Evolutionary conservation across 2,797 vertebrate species (phyloP), one percentile per base, ranked within the genome.

Genomic region (Danio albolineatus): DNA sequence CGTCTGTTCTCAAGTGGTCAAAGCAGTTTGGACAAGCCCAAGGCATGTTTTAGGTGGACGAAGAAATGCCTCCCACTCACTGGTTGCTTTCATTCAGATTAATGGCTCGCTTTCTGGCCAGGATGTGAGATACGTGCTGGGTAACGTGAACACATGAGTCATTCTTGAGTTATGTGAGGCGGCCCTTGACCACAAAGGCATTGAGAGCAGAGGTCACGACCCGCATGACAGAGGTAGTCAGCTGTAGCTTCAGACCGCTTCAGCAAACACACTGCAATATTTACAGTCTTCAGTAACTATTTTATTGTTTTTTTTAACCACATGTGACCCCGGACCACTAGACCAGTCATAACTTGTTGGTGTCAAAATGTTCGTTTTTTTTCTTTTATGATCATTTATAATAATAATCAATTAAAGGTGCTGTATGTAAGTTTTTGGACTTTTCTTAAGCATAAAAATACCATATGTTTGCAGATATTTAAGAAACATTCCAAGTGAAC

Each of bases 71-170:
- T 48, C 5, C 39, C 44, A 28, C 13, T 71, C 17, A 76, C 14
- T 14, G 14, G 16, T 44, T 17, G 17, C 56, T 10, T 46, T 60
- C 43, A 38, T 65, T 59, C 21, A 48, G 36, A 69, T 73, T 53
- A 60, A 76, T 49, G 39, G 67, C 60, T 71, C 41, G 51, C 57
- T 48, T 49, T 38, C 36, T 57, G 64, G n/a, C 41, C 16, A 36
- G 62, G 53, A 53, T 43, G n/a, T 54, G 51, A 61, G 46, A n/a
- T 21, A 10, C 14, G 21, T 41, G 38, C 44, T 76, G 16, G 66
- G 13, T 44, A 51, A 61, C 19, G 6, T 16, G 16, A 21, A 49
- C 57, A 17, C 60, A 43, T 4, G 28, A 71, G 65, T 75, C 51
- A 79, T 79, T 64, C 19, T 44, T 7, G 19, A 14, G 43, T 56